Base-by-base conservation (phyloP, 2,888 invertebrate genomes). In the Pyrochroa serraticornis region DNA sequence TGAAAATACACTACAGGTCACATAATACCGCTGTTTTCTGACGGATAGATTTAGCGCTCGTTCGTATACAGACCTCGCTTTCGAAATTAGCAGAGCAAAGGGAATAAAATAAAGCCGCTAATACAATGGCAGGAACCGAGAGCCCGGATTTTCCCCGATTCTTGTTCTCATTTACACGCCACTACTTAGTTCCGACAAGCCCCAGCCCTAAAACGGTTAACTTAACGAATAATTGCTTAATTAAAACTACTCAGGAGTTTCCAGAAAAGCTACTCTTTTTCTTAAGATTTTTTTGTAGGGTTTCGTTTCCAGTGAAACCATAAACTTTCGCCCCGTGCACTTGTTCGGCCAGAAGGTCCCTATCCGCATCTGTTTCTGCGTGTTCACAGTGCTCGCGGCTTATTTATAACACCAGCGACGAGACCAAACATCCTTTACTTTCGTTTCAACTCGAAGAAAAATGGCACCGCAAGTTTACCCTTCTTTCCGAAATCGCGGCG, bases 1-100 rank as follows among this genome's bases (percentile, higher is more conserved):
- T 73, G 72, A 72, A 75, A 75, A 75, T 73, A 76, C 74, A 75
- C 70, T 74, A 73, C 75, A 74, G 71, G 71, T 71, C 73, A 70
- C 71, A 74, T 73, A 74, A 73, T 73, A 58, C 71, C 68, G 68
- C 71, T 71, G 73, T 72, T 72, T 70, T 71, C 71, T 70, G 71
- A 70, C 65, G 70, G 71, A 72, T 71, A 70, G 71, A 71, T 73
- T 73, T 69, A 71, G 71, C 69, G 67, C 67, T 66, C 69, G 69
- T 70, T 73, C 69, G 70, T 71, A 70, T 65, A 63, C 63, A 63
- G 64, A 61, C 42, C 42, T 50, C 65, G 72, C 71, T 71, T 72
- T 72, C 69, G 70, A 73, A 73, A 74, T 74, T 72, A 72, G 70
- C 74, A 65, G 72, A 74, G 71, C 73, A 69, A 51, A 38, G 50